phyloP scores from a whole-genome alignment of 2,113 vertebrate genomes.

The Cephalopterus ornatus region DNA sequence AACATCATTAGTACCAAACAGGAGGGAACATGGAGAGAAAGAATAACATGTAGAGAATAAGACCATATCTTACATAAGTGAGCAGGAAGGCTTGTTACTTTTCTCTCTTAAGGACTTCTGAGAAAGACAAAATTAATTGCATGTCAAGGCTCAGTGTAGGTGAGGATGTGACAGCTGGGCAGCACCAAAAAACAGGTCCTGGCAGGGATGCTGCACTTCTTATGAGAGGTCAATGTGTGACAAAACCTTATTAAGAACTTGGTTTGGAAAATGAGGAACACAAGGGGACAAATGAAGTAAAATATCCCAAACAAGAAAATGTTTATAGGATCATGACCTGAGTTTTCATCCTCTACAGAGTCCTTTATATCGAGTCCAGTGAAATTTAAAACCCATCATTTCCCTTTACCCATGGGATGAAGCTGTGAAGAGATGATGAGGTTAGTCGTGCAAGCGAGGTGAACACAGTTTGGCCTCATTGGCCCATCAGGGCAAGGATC shows the following conservation, averaged over 20 bases:
- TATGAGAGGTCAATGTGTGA: not conserved
- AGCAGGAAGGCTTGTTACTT: not conserved
- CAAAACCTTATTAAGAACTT: not conserved
- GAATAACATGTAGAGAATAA: not conserved
- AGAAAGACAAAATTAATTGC: not conserved
- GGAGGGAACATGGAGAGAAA: not conserved
- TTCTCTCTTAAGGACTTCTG: not conserved
- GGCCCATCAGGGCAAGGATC: not conserved
- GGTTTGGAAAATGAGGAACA: not conserved
- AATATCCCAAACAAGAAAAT: not conserved
- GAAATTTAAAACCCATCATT: not conserved
- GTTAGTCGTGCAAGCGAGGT: not conserved
- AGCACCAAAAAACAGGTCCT: not conserved
- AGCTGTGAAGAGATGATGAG: not conserved
- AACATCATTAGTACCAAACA: not conserved
- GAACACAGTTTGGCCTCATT: not conserved
- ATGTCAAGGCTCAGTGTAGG: rapidly evolving
- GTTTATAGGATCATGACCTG: not conserved
- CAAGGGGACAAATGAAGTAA: not conserved
- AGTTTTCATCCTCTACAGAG: not conserved
- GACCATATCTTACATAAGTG: not conserved
- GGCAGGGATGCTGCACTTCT: not conserved
- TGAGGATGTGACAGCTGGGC: not conserved
- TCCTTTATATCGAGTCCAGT: not conserved
- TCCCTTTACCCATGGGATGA: not conserved